phyloP scores from a whole-genome alignment of 2,797 vertebrate genomes.

The Falco berigora region DNA sequence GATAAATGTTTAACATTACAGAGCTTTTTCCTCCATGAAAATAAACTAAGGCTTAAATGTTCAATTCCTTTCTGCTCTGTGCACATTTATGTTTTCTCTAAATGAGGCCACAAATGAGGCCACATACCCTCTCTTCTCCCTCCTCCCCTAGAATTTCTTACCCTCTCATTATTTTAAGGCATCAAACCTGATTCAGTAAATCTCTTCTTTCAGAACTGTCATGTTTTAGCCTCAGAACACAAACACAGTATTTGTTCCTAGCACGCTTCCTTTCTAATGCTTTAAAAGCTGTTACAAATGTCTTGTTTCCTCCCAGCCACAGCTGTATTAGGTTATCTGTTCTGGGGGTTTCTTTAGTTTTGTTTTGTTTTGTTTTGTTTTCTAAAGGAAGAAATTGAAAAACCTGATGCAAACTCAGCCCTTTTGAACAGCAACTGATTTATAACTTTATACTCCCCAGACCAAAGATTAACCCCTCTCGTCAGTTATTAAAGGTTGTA shows the following conservation, averaged over 20 bases:
- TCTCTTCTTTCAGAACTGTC: slow-evolving; percentile 46
- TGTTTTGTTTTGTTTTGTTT: neutral
- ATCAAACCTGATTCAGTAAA: slow-evolving; percentile 48
- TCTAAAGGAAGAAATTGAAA: neutral
- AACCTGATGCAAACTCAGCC: slow-evolving; percentile 15
- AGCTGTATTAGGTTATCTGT: slow-evolving; percentile 26
- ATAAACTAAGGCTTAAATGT: neutral
- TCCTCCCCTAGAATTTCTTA: neutral
- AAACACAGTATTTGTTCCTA: slow-evolving; percentile 48
- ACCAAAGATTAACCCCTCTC: slow-evolving; percentile 18
- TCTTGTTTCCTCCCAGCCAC: slow-evolving; percentile 43
- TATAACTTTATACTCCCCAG: neutral
- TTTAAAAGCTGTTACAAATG: slow-evolving; percentile 47
- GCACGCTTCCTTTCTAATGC: slow-evolving; percentile 32
- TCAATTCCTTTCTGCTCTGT: neutral
- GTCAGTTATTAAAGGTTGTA: slow-evolving; percentile 15
- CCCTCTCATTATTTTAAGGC: slow-evolving; percentile 38
- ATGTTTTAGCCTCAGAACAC: slow-evolving; percentile 57
- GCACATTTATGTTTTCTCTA: slow-evolving; percentile 13
- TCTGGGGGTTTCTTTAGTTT: neutral
- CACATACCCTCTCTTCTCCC: neutral
- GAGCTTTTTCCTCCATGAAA: slow-evolving; percentile 6
- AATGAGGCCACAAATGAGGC: slow-evolving; percentile 28
- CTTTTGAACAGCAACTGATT: neutral
- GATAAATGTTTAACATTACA: slow-evolving; percentile 12